Evolutionary conservation across 2,797 vertebrate species (phyloP).

Genomic region (Phoebastria nigripes): DNA sequence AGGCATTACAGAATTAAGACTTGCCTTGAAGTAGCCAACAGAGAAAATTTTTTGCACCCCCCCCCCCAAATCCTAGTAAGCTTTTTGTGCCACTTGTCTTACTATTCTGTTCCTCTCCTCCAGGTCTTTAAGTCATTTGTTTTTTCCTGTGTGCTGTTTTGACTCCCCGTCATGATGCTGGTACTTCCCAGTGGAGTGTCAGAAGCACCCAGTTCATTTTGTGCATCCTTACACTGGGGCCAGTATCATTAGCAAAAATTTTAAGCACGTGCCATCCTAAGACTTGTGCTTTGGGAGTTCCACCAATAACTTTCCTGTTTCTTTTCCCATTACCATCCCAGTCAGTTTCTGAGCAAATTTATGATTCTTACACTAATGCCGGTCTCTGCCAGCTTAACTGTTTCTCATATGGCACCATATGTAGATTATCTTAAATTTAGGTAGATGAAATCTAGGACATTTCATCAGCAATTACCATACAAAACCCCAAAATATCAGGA

Average conservation of each 20-base stretch:
- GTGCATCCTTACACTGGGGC: neutral
- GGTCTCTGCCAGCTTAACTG: neutral
- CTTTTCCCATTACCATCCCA: neutral
- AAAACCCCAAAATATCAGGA: neutral
- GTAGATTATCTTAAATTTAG: neutral
- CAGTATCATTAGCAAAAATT: neutral
- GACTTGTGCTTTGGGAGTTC: neutral
- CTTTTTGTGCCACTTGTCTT: neutral
- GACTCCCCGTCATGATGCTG: neutral
- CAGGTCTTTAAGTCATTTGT: rapidly evolving
- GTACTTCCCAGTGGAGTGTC: neutral
- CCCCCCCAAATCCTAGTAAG: neutral
- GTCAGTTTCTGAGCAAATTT: neutral
- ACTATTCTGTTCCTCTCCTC: neutral
- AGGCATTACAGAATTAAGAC: neutral
- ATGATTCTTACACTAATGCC: neutral
- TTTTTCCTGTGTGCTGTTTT: neutral
- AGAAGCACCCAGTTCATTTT: neutral
- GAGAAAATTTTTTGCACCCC: rapidly evolving
- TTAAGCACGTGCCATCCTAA: neutral
- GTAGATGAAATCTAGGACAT: neutral
- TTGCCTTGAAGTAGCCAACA: neutral
- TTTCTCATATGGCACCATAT: neutral
- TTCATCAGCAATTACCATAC: neutral
- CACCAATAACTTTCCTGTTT: neutral